Evolutionary conservation across 2,888 invertebrate genomes (phyloP).

Genomic region (Rhingia campestris): DNA sequence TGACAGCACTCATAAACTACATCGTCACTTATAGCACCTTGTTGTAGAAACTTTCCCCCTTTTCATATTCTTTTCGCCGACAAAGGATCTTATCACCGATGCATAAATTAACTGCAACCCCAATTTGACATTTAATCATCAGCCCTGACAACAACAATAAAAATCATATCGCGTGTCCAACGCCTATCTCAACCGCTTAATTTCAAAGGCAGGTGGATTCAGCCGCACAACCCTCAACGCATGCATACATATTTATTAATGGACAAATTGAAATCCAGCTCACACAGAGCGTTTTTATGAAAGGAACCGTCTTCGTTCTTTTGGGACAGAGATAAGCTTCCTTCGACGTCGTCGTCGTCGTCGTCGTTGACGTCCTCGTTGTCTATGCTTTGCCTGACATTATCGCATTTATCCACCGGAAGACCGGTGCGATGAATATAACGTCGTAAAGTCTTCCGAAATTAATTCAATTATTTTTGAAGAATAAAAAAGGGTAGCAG

Average conservation of each 20-base stretch:
- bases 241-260: conserved; percentile 40
- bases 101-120: conserved; percentile 71
- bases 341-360: conserved; percentile 6
- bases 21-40: no score
- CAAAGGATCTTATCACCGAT: conserved; percentile 60
- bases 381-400: conserved; percentile 34
- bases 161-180: conserved; percentile 40
- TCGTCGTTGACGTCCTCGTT: background rate
- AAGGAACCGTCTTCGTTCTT: conserved; percentile 25
- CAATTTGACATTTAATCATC: conserved; percentile 14
- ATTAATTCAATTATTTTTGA: conserved; percentile 62
- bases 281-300: conserved; percentile 31
- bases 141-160: conserved; percentile 2
- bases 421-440: conserved; percentile 30
- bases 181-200: conserved; percentile 50
- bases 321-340: conserved; percentile 54
- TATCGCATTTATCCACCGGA: conserved; percentile 47
- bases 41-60: background rate
- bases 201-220: conserved; percentile 62
- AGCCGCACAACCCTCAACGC: conserved; percentile 22
- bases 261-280: conserved; percentile 62
- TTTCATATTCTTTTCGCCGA: conserved; percentile 9
- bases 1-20: no score
- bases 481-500: conserved; percentile 34
- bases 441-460: conserved; percentile 35